These are phyloP conservation scores for Sapayoa aenigma DNA, from an alignment of 2,113 vertebrate species.

Conservation along the genomic window DNA sequence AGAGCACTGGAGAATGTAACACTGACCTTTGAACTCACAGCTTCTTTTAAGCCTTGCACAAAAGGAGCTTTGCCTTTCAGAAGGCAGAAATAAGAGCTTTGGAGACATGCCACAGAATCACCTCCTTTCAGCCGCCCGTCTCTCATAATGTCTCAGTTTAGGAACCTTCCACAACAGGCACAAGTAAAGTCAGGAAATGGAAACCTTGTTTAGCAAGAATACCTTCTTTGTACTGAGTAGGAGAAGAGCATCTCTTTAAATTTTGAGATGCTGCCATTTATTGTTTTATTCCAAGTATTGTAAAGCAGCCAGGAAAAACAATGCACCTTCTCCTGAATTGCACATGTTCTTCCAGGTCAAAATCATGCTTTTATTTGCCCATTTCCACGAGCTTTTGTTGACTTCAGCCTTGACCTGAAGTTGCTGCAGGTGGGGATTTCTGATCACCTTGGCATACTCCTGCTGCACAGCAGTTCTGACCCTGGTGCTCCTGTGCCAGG, in stretches of 20 bases:
- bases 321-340: neutral
- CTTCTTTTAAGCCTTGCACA: neutral
- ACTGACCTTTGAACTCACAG: neutral
- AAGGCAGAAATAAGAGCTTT: neutral
- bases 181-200: neutral
- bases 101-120: fast-evolving
- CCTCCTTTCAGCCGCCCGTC: neutral
- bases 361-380: neutral
- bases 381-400: neutral
- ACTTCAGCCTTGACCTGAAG: neutral
- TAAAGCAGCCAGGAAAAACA: neutral
- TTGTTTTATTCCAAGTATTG: neutral
- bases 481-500: neutral
- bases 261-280: neutral
- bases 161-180: neutral
- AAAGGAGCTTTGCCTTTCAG: neutral
- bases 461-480: neutral
- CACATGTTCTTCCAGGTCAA: neutral
- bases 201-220: neutral
- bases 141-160: neutral
- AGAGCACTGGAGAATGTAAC: neutral
- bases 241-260: neutral
- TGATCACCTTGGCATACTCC: neutral
- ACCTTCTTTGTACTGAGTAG: neutral
- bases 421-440: neutral